These are phyloP conservation scores for Oryzias celebensis DNA, from an alignment of 2,113 vertebrate species.

Conservation along the genomic window DNA sequence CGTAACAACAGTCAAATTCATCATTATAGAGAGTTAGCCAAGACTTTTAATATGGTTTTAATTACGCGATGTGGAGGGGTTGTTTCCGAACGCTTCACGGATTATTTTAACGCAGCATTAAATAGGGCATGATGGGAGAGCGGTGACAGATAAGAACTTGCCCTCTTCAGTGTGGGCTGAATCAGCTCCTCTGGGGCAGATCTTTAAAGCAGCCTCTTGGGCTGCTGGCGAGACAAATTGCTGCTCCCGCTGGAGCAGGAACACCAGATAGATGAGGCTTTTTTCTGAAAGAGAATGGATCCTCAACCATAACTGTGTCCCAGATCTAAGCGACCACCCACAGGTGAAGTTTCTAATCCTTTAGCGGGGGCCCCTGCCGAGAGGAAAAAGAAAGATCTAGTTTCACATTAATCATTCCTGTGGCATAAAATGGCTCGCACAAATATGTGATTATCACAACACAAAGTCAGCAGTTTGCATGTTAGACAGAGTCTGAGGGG, in stretches of 20 bases:
- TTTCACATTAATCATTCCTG: constrained; percentile 65
- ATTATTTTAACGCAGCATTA: constrained; percentile 14
- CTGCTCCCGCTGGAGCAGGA: constrained; percentile 54
- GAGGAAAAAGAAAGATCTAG: constrained; percentile 37
- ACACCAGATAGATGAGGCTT: constrained; percentile 63
- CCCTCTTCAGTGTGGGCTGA: constrained; percentile 50
- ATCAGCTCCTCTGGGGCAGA: constrained; percentile 57
- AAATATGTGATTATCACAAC: constrained; percentile 68
- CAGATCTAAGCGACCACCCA: constrained; percentile 65
- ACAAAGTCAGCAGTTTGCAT: constrained; percentile 66
- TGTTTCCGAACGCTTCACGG: constrained; percentile 26
- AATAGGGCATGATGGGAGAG: constrained; percentile 32
- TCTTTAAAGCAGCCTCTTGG: constrained; percentile 52
- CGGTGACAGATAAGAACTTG: constrained; percentile 36
- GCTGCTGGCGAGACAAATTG: constrained; percentile 64
- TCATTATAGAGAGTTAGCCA: constrained; percentile 15
- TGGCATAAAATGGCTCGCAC: constrained; percentile 54
- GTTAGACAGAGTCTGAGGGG: constrained; percentile 23
- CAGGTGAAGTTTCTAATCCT: constrained; percentile 60
- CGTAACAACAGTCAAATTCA: constrained; percentile 5
- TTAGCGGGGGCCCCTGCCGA: constrained; percentile 46
- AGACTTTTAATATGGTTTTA: constrained; percentile 16
- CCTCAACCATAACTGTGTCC: constrained; percentile 52
- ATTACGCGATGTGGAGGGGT: constrained; percentile 1
- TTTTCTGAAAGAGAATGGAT: constrained; percentile 63